A percentile compares a stretch with the other conserved stretches of the same genome.
These are phyloP conservation scores for Oophaga pumilio DNA, from an alignment of 2,113 vertebrate species.

Conservation along the genomic window DNA sequence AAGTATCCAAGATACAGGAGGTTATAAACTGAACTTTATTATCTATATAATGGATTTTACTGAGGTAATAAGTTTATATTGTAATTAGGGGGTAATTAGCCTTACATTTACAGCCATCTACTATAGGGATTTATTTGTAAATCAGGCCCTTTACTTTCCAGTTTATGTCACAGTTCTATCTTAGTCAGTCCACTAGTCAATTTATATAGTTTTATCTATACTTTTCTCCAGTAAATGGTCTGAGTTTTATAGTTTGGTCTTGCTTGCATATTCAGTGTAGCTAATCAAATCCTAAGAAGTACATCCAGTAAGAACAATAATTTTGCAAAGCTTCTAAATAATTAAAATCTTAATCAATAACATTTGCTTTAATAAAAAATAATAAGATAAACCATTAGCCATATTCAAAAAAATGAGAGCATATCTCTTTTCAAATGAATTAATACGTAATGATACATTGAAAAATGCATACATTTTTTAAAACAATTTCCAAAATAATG, in stretches of 20 bases:
- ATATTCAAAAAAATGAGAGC: not conserved
- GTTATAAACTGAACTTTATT: not conserved
- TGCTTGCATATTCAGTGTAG: slow-evolving; percentile 31
- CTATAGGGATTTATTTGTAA: not conserved
- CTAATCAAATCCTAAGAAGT: not conserved
- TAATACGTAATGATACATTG: not conserved
- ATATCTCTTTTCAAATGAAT: not conserved
- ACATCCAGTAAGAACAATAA: slow-evolving; percentile 39
- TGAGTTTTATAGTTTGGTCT: slow-evolving; percentile 11
- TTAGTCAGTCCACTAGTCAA: slow-evolving; percentile 19
- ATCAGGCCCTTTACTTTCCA: slow-evolving; percentile 18
- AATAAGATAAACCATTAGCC: slow-evolving; percentile 5
- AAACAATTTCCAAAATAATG: not conserved
- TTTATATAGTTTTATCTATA: slow-evolving; percentile 48
- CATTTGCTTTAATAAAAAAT: slow-evolving; percentile 25
- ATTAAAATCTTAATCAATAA: slow-evolving; percentile 33
- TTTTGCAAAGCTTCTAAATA: slow-evolving; percentile 33
- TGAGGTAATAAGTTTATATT: slow-evolving; percentile 19
- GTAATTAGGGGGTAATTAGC: slow-evolving; percentile 6
- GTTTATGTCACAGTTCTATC: slow-evolving; percentile 20
- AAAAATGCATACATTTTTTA: not conserved
- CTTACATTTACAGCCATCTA: slow-evolving; percentile 8
- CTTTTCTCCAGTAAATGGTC: slow-evolving; percentile 26
- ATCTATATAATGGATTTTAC: not conserved
- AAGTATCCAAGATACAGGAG: not conserved